Evolutionary conservation across 2,888 invertebrate species (phyloP).

Genomic region (Lypha dubia): DNA sequence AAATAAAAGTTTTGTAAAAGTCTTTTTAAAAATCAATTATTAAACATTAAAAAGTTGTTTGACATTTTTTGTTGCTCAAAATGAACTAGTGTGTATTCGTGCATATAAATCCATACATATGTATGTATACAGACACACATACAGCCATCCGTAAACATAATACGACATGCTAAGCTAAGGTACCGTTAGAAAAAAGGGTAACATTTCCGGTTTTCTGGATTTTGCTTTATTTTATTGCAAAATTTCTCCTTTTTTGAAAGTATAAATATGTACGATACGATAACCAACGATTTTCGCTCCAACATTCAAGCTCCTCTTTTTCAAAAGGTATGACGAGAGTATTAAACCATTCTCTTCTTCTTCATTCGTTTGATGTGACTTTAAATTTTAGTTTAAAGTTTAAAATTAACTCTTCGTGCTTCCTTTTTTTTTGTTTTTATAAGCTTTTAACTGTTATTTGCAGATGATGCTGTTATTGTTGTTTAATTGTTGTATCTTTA

Average conservation of each 20-base stretch:
- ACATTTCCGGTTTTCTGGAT: constrained; percentile 69
- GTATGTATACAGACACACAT: not conserved
- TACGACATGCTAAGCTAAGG: constrained; percentile 30
- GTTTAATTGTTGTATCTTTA: constrained; percentile 66
- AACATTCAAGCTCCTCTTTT: constrained; percentile 41
- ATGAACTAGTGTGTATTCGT: constrained; percentile 42
- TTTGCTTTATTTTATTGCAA: constrained; percentile 38
- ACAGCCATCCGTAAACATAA: not conserved
- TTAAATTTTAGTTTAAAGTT: no score
- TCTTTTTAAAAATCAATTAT: constrained; percentile 45
- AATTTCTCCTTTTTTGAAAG: constrained; percentile 61
- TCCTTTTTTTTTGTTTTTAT: constrained; percentile 15
- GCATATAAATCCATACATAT: constrained; percentile 11
- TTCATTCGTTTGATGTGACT: constrained; percentile 20
- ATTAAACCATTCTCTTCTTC: constrained; percentile 58
- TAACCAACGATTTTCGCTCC: constrained; percentile 29
- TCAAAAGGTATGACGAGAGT: constrained; percentile 21
- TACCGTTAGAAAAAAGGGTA: constrained; percentile 71
- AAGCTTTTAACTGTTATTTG: constrained; percentile 51
- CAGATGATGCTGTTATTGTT: constrained; percentile 55
- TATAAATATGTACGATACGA: not conserved
- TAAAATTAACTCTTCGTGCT: constrained; percentile 31
- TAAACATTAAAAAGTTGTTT: constrained; percentile 51
- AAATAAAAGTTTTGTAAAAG: constrained; percentile 37
- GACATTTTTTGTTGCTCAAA: constrained; percentile 14